These are phyloP conservation scores for Numenius arquata DNA, from an alignment of 2,113 vertebrate species.

Conservation along the genomic window DNA sequence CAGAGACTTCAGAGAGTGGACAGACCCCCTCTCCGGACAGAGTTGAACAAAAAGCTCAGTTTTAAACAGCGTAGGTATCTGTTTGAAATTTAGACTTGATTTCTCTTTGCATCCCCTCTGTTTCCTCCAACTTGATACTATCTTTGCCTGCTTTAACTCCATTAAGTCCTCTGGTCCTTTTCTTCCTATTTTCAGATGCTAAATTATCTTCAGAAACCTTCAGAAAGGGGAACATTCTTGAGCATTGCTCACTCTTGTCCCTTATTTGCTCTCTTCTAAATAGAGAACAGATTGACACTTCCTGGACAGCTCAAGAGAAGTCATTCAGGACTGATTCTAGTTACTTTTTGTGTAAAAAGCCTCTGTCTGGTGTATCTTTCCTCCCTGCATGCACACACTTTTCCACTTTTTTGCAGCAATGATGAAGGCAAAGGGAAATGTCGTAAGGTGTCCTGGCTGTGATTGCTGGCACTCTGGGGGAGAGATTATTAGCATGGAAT, in stretches of 20 bases:
- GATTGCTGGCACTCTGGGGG: not conserved
- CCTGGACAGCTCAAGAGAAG: not conserved
- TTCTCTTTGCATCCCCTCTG: not conserved
- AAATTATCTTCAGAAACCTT: not conserved
- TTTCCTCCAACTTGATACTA: not conserved
- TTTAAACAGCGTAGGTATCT: not conserved
- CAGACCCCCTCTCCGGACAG: not conserved
- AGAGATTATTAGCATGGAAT: not conserved
- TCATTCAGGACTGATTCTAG: not conserved
- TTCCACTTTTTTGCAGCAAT: not conserved
- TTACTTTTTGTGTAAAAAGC: not conserved
- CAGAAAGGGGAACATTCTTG: not conserved
- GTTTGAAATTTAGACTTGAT: not conserved
- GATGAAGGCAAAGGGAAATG: not conserved
- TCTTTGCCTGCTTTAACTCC: not conserved
- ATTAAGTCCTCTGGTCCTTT: not conserved
- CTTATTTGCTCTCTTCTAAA: not conserved
- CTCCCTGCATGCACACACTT: not conserved
- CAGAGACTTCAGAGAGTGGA: not conserved
- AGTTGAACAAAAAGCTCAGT: not conserved
- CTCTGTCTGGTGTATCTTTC: not conserved
- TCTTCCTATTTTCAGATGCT: not conserved
- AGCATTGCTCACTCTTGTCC: not conserved
- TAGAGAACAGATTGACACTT: not conserved
- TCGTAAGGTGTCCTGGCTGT: not conserved